Evolutionary conservation across 2,797 vertebrate species (phyloP).

Genomic region (Sebastes miniatus): DNA sequence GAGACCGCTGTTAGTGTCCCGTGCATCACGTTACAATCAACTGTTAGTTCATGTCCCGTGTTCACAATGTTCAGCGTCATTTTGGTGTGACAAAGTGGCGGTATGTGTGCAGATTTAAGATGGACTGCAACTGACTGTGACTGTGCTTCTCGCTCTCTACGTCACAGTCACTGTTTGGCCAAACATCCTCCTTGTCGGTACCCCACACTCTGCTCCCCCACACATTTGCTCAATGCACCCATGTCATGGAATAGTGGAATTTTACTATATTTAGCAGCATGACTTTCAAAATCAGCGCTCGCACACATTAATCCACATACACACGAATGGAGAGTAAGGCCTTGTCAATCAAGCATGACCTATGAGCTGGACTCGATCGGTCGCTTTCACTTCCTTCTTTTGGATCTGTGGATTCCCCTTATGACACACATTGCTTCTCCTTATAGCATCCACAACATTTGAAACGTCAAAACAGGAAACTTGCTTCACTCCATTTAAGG

Average conservation of each 20-base stretch:
- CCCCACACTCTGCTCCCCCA: neutral
- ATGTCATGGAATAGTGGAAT: neutral
- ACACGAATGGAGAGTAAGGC: neutral
- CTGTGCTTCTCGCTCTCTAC: neutral
- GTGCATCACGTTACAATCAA: too few species aligned
- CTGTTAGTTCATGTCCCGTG: accelerated
- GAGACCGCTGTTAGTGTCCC: too few species aligned
- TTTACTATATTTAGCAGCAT: constrained; percentile 13
- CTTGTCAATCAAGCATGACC: constrained; percentile 26
- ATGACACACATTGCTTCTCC: constrained; percentile 7
- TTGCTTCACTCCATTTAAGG: constrained; percentile 9
- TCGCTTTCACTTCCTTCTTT: constrained; percentile 61
- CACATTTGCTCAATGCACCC: neutral
- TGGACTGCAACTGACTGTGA: neutral
- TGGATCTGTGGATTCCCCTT: constrained; percentile 40
- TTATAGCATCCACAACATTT: neutral
- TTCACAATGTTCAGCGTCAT: too few species aligned
- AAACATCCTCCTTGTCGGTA: neutral
- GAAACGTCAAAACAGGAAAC: neutral
- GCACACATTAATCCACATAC: neutral
- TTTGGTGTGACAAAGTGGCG: too few species aligned
- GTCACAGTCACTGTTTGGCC: neutral
- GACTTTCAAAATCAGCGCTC: constrained; percentile 8
- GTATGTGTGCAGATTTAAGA: neutral
- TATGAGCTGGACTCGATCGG: constrained; percentile 29